phyloP scores from a whole-genome alignment of 30 jellyfish, hydroid and myxozoan genomes.

The Clytia hemisphaerica region DNA sequence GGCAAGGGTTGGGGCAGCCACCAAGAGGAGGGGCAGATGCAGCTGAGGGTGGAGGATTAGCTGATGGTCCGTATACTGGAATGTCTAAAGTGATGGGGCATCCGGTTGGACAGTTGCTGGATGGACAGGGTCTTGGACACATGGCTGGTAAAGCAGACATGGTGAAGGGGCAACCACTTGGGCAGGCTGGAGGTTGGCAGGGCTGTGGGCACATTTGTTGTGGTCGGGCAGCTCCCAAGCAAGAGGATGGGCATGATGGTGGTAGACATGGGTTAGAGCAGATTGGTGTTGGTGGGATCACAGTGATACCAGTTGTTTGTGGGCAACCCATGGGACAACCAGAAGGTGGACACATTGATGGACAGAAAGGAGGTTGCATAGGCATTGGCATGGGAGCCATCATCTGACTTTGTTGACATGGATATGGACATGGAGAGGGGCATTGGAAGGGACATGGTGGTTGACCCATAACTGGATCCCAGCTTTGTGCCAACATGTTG shows the following conservation, averaged over 20 bases:
- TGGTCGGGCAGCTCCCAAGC: constrained; percentile 3
- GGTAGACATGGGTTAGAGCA: constrained; percentile 83
- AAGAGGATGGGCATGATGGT: constrained; percentile 18
- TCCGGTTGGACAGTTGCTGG: constrained; percentile 41
- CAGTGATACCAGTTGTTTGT: constrained; percentile 1
- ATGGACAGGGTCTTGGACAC: constrained; percentile 33
- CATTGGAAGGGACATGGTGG: constrained; percentile 60
- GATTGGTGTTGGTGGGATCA: constrained; percentile 26
- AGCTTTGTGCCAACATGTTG: constrained; percentile 31
- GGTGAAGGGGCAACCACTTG: constrained; percentile 35
- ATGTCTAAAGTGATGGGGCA: constrained; percentile 24
- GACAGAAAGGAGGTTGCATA: constrained; percentile 18
- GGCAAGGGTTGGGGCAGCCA: constrained; percentile 35
- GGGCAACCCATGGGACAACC: constrained; percentile 35
- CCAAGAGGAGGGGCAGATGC: not conserved
- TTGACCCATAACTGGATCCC: constrained; percentile 78
- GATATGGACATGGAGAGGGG: constrained; percentile 44
- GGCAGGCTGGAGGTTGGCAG: constrained; percentile 23
- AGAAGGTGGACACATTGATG: constrained; percentile 14
- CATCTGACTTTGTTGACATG: constrained; percentile 23
- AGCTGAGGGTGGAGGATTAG: constrained; percentile 3
- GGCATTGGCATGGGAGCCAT: constrained; percentile 22
- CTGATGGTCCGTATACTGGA: constrained; percentile 3
- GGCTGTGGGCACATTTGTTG: constrained; percentile 47
- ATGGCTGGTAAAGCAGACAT: not conserved